phyloP scores from a whole-genome alignment of 2,888 invertebrate species.

The Stenurella melanura region DNA sequence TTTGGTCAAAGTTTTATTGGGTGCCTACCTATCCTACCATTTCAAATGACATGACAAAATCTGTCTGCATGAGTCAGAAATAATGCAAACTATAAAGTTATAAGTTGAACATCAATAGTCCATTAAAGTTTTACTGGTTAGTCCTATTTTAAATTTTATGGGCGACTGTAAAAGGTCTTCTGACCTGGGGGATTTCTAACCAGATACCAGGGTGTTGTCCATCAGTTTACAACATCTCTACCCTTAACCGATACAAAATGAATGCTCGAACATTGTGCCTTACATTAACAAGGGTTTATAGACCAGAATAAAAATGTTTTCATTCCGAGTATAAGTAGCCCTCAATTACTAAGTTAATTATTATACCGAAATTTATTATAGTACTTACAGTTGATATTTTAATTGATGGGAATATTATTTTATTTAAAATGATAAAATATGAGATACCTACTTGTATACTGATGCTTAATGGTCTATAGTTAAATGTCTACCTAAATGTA shows the following conservation, averaged over 20 bases:
- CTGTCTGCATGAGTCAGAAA: neutral
- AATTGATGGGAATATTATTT: too few species aligned
- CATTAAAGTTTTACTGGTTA: slow-evolving; percentile 3
- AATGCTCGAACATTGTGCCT: neutral
- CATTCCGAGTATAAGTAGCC: too few species aligned
- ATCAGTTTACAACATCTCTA: neutral
- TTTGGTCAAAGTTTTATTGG: neutral
- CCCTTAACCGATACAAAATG: neutral
- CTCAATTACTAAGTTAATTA: too few species aligned
- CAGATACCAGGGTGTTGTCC: neutral
- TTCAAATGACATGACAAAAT: too few species aligned
- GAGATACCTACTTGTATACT: too few species aligned
- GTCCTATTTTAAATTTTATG: neutral
- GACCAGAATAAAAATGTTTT: neutral
- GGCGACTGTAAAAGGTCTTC: neutral
- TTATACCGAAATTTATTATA: too few species aligned
- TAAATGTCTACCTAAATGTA: too few species aligned
- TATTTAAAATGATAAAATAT: too few species aligned
- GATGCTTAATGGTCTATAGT: too few species aligned
- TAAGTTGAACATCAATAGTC: neutral
- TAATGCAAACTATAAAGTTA: neutral
- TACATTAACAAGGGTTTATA: neutral
- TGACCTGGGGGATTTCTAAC: neutral
- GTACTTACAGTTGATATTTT: too few species aligned
- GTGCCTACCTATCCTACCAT: too few species aligned